Evolutionary conservation across 1,140 invertebrate species (phyloP), one percentile per base, ranked within the genome.

Genomic region (Bombus confusus): DNA sequence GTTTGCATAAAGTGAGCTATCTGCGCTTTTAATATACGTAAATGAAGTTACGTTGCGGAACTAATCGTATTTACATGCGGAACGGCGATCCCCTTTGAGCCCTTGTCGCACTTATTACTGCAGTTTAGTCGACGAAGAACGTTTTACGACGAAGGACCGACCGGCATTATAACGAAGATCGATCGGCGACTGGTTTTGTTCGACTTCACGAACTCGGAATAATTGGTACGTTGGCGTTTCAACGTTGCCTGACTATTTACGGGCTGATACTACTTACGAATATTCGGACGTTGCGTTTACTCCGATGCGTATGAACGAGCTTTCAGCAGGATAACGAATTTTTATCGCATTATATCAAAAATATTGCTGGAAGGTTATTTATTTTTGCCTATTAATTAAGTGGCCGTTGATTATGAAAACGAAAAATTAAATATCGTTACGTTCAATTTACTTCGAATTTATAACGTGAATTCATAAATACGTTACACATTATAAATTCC

Each of bases 21-120:
- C 91, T 89, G 81, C 88, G 89, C 91, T 94, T 94, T 92, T 94
- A 94, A 94, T 94, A 91, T 91, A 94, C 90, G 93, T 92, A 94
- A 95, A 95, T 94, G 93, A 94, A 94, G 91, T 94, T 94, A 94
- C 91, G 88, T 89, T 91, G 90, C 91, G 92, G 91, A 94, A 95
- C 94, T 95, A 94, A 94, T 94, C 91, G 92, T 94, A 94, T 95
- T 95, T 94, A 93, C 93, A 95, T 94, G 92, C 89, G 91, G 87
- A 95, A 90, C 91, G 92, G 91, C 93, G 91, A 93, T 93, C 91
- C 93, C 91, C 91, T 94, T 94, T 93, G 92, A 95, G 86, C 88
- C 86, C 89, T 91, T 85, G 90, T 84, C 83, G 87, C 81, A 86
- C 88, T 91, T 90, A 90, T 90, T 90, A 88, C 83, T 86, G 71